Base-by-base conservation (phyloP, 2,888 invertebrate species). In the Drosophila infuscata region DNA sequence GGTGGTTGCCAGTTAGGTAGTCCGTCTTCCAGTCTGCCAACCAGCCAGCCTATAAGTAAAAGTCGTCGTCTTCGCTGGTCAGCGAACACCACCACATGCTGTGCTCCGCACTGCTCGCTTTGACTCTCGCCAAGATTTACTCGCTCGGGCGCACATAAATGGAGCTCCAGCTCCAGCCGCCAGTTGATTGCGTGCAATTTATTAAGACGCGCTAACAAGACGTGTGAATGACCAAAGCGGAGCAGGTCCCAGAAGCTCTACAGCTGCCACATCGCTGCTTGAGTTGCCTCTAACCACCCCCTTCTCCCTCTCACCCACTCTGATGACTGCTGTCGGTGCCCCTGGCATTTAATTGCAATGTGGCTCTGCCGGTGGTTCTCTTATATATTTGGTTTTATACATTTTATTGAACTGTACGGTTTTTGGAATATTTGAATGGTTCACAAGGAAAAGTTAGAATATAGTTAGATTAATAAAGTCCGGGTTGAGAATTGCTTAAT, bases 181-280 rank as follows among this genome's bases (percentile, higher is more conserved):
- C 72, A 82, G 74, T 88, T 88, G 88, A 88, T 88, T 88, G 88
- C 88, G 90, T 88, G 88, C 88, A 89, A 88, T 88, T 89, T 88
- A 88, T 88, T 90, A 89, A 88, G 90, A 90, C 88, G 88, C 88
- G 88, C 88, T 89, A 88, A 88, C 88, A 88, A 88, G 88, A 89
- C 88, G 89, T 87, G 89, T 89, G 89, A 87, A 89, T 89, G 89
- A 87, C 87, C 89, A 86, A 89, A 89, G 68, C 86, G 81, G 85
- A 84, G 89, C 89, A 89, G 78, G 64, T 72, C 58, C 33, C 73
- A 76, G 67, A 52, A 75, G 79, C 69, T 51, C 49, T 56, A 62
- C 68, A 76, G 70, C 73, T 76, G 82, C 77, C 81, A 68, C 77
- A 60, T 54, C 72, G 72, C 46, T 52, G 70, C 41, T 38, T 46